phyloP scores from a whole-genome alignment of 2,888 invertebrate genomes.

The Mylabris sibirica region DNA sequence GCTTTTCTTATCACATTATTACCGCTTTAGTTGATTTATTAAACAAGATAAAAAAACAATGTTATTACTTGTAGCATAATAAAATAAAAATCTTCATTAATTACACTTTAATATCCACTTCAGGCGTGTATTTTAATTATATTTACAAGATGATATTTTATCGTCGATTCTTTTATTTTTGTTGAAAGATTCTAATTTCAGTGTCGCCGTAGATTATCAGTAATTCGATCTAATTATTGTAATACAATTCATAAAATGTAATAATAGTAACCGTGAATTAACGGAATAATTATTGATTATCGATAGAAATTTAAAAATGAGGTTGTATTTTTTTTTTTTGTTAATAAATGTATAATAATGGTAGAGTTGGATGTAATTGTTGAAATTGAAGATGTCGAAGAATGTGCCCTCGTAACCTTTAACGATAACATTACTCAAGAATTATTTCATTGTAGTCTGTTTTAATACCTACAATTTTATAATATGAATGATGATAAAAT shows the following conservation, averaged over 20 bases:
- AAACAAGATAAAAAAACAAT: not conserved
- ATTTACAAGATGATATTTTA: too few relatives aligned
- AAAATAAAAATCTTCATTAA: not conserved
- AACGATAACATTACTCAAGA: not conserved
- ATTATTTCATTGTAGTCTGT: not conserved
- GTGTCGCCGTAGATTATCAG: too few relatives aligned
- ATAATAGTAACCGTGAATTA: too few relatives aligned
- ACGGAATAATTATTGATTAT: too few relatives aligned
- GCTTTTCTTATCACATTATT: not conserved
- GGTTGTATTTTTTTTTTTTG: too few relatives aligned
- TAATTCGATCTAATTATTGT: too few relatives aligned
- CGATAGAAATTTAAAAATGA: too few relatives aligned
- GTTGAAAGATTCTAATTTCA: too few relatives aligned
- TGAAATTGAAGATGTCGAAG: constrained; percentile 11
- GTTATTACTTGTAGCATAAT: not conserved
- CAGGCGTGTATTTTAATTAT: not conserved
- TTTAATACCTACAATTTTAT: not conserved
- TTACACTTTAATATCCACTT: not conserved
- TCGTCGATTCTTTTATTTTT: too few relatives aligned
- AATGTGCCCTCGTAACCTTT: constrained; percentile 12
- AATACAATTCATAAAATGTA: too few relatives aligned
- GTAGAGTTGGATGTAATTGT: not conserved
- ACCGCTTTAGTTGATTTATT: not conserved
- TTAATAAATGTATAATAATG: too few relatives aligned
- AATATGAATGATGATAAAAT: not conserved